Percentiles rank a stretch among this genome's conserved stretches.
Conservation (phyloP, 2,888 invertebrate species). For the Synergus itoensis region DNA sequence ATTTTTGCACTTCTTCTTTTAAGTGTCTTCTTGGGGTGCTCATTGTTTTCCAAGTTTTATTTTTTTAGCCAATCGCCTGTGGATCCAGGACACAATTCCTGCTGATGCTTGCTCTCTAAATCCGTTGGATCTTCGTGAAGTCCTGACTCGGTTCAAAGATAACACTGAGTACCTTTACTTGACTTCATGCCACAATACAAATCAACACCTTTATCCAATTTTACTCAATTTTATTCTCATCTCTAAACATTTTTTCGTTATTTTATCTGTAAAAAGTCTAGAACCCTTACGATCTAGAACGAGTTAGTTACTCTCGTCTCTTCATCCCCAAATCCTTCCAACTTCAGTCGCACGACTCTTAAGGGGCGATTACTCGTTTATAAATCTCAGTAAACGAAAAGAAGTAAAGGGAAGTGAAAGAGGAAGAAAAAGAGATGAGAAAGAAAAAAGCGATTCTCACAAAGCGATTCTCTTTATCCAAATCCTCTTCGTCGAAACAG, state of each 20-base stretch:
- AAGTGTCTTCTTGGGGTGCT: slow-evolving; percentile 8
- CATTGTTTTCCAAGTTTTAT: slow-evolving; percentile 23
- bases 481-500: slow-evolving; percentile 52
- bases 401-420: slow-evolving; percentile 35
- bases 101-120: slow-evolving; percentile 37
- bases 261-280: not conserved
- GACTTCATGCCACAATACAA: not conserved
- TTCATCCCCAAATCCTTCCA: slow-evolving; percentile 72
- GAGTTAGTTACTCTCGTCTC: slow-evolving; percentile 47
- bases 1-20: slow-evolving; percentile 24
- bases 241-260: too few species aligned
- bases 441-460: slow-evolving; percentile 59
- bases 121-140: slow-evolving; percentile 35
- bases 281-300: too few species aligned
- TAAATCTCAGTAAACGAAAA: slow-evolving; percentile 68
- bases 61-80: slow-evolving; percentile 7
- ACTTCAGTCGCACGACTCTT: slow-evolving; percentile 67
- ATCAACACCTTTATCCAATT: not conserved
- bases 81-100: slow-evolving; percentile 32
- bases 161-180: slow-evolving; percentile 48
- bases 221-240: not conserved
- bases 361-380: slow-evolving; percentile 72
- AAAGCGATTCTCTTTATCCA: slow-evolving; percentile 55
- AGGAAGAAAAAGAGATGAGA: slow-evolving; percentile 52
- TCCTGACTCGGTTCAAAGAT: slow-evolving; percentile 4